Base-by-base conservation (phyloP, 2,888 invertebrate genomes). In the Leptopilina syphax region DNA sequence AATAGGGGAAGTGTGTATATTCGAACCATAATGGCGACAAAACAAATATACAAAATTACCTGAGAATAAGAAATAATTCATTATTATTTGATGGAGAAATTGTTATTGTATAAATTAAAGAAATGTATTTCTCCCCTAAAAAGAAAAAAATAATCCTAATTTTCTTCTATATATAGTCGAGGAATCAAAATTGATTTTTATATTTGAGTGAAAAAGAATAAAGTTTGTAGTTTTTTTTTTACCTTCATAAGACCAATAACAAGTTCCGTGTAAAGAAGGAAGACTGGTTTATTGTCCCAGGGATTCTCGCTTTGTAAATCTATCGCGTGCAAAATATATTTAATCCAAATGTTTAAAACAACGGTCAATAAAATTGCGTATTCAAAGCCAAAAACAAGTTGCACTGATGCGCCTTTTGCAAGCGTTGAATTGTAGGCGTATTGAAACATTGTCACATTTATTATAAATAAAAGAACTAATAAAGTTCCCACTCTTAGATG, bases 281-380 rank as follows among this genome's bases (percentile, higher is more conserved):
- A 99, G 0, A 99, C 98, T 10, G 99, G 99, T 92, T 99, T 99
- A 92, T 98, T 98, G 92, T 99, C 99, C 99, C 99, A 99, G 0
- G 99, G 99, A 66, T 97, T 97, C 90, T 99, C 98, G 92, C 96
- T 96, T 89, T 96, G 96, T 7, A 98, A 94, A 90, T 98, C 98
- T 81, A 98, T 95, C 3, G 97, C 95, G 91, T 98, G 98, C 5
- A 94, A 91, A 41, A 96, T 93, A 90, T 98, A 98, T 91, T 99
- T 99, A 84, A 99, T 97, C 76, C 96, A 94, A 81, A 98, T 98
- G 92, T 98, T 99, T 78, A 97, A 93, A 54, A 98, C 96, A 91
- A 98, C 96, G 6, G 98, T 98, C 80, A 99, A 93, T 77, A 99
- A 93, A 90, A 99, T 98, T 83, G 99, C 99, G 93, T 99, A 99